Evolutionary conservation across 92 coral and sea anemone genomes (phyloP).

Genomic region (Epizoanthus fatuus): DNA sequence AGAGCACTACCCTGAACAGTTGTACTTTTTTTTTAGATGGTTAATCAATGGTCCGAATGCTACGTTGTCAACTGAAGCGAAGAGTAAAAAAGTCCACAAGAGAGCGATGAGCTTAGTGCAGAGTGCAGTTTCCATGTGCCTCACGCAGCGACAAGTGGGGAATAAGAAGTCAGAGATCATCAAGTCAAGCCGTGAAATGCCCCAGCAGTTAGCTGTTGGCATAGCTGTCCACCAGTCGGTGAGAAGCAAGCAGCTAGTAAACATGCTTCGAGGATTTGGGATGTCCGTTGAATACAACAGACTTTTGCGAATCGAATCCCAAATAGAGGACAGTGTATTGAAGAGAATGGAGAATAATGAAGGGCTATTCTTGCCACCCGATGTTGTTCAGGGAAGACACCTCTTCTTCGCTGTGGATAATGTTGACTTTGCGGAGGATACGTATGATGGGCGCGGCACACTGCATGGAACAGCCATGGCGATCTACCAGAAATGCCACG

Average conservation of each 20-base stretch:
- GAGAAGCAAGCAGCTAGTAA: slow-evolving; percentile 50
- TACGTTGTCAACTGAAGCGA: slow-evolving; percentile 36
- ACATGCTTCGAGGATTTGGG: slow-evolving; percentile 53
- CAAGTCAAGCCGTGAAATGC: slow-evolving; percentile 69
- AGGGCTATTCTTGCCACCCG: slow-evolving; percentile 71
- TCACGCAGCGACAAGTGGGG: slow-evolving; percentile 35
- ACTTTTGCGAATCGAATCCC: slow-evolving; percentile 51
- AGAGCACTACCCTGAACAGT: slow-evolving; percentile 34
- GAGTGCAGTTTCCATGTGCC: slow-evolving; percentile 41
- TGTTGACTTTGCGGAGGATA: slow-evolving; percentile 71
- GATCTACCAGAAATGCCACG: slow-evolving; percentile 54
- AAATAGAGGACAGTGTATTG: slow-evolving; percentile 49
- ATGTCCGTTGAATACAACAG: slow-evolving; percentile 59
- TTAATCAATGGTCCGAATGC: slow-evolving; percentile 61
- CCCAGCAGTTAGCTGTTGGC: slow-evolving; percentile 66
- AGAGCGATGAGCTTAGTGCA: slow-evolving; percentile 48
- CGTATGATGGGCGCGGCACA: slow-evolving; percentile 63
- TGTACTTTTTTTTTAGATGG: slow-evolving; percentile 68
- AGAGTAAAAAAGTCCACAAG: slow-evolving; percentile 58
- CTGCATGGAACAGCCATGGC: slow-evolving; percentile 80
- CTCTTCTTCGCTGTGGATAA: slow-evolving; percentile 72
- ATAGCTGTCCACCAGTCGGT: slow-evolving; percentile 55
- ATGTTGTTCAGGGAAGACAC: slow-evolving; percentile 60
- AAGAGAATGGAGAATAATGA: slow-evolving; percentile 67
- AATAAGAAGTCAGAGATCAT: slow-evolving; percentile 55